Evolutionary conservation across 2,888 invertebrate species (phyloP), one percentile per base, ranked within the genome.

Genomic region (Agrochola litura): DNA sequence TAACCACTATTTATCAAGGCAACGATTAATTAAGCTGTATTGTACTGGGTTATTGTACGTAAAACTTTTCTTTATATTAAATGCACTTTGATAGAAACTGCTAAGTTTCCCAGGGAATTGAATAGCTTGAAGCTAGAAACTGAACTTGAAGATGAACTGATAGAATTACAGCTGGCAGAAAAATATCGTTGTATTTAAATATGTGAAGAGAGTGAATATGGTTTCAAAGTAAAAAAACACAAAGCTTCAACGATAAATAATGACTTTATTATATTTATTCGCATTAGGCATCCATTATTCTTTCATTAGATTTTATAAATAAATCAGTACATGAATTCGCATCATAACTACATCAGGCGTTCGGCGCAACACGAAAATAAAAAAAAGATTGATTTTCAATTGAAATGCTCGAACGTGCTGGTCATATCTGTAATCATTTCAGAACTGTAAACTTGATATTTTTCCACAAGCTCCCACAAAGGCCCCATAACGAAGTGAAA

Each of bases 401-500:
- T 61, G 73, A 82, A 88, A 77, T 49, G 71, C 58, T 76, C 46
- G 68, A 63, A 83, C 86, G 76, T 87, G 83, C 68, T 67, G 83
- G 77, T 60, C 77, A 77, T 81, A 84, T 71, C 82, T 79, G 75
- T 88, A 80, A 84, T 76, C 72, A 76, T 86, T 83, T 83, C 58
- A 85, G 76, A 77, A 82, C 61, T 88, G 85, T 86, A 89, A 93
- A 93, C 89, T 92, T 90, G 89, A 90, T 93, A 93, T 93, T 93
- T 92, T 92, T 93, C 91, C 89, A 91, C 88, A 87, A 90, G 90
- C 89, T 90, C 87, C 92, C 93, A 93, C 94, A 95, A 95, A 95
- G 93, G 94, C 91, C 91, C 91, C 92, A 94, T 95, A 95, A 95
- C 94, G 95, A 95, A 95, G 94, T 94, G 92, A 93, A 95, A 95